phyloP scores from a whole-genome alignment of 2,888 invertebrate genomes.

The Parapristionchus giblindavisi region DNA sequence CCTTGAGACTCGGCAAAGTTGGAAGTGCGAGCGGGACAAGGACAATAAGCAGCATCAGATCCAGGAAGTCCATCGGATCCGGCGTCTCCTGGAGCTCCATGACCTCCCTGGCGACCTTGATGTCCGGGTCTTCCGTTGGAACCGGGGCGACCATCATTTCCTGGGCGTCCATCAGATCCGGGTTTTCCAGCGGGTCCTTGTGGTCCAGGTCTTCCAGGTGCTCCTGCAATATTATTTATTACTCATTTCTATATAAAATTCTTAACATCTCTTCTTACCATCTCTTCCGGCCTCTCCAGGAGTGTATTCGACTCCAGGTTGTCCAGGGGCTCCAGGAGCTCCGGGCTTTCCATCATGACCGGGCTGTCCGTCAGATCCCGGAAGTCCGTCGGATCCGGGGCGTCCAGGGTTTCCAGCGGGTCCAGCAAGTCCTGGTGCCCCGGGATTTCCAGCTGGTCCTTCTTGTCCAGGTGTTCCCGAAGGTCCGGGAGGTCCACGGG shows the following conservation, averaged over 20 bases:
- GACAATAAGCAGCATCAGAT: slow-evolving; percentile 37
- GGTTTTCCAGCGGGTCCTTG: slow-evolving; percentile 41
- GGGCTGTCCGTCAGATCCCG: slow-evolving; percentile 48
- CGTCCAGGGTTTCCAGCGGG: slow-evolving; percentile 55
- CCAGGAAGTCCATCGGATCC: slow-evolving; percentile 43
- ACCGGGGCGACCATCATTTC: slow-evolving; percentile 38
- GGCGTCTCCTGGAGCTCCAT: slow-evolving; percentile 53
- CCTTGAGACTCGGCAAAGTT: not conserved
- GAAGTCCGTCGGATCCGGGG: slow-evolving; percentile 53
- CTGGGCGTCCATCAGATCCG: slow-evolving; percentile 41
- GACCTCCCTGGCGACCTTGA: slow-evolving; percentile 50
- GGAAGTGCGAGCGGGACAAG: slow-evolving; percentile 35
- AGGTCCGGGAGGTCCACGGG: slow-evolving; percentile 50
- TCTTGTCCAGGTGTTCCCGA: slow-evolving; percentile 51
- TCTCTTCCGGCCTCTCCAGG: slow-evolving; percentile 52
- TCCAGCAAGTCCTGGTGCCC: slow-evolving; percentile 52
- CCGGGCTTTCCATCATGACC: slow-evolving; percentile 55
- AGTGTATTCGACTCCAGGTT: slow-evolving; percentile 50
- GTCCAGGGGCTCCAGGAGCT: slow-evolving; percentile 49
- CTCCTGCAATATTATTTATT: too few relatives aligned
- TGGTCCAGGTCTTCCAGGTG: slow-evolving; percentile 50
- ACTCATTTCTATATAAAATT: too few relatives aligned
- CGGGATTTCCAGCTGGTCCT: slow-evolving; percentile 54
- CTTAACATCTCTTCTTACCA: too few relatives aligned
- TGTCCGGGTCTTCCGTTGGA: slow-evolving; percentile 49